Evolutionary conservation across 2,113 vertebrate genomes (phyloP), one percentile per base, ranked within the genome.

Genomic region (Sminthopsis crassicaudata): DNA sequence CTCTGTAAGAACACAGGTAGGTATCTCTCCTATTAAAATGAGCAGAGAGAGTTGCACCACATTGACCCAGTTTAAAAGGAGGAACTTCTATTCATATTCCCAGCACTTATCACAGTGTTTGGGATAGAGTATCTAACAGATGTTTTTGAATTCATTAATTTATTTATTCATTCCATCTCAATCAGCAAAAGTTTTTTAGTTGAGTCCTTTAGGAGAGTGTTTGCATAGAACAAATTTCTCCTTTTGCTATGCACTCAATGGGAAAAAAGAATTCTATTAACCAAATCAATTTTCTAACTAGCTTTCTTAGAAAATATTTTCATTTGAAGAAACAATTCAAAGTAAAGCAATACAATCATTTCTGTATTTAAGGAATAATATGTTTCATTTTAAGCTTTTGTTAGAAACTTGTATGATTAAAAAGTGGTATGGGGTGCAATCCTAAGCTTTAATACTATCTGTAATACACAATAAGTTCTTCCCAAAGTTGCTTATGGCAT

Each of bases 351-450:
- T 26, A n/a, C n/a, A 42, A n/a, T 57, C 24, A 67, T 2, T 54
- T 92, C 91, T 91, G 55, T 91, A 92, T 92, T 95, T 96, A 14
- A 23, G 89, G 50, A 92, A 90, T 22, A 22, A 27, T 55, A 92
- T 46, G 90, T 95, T 91, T 92, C 50, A 67, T 53, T 26, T 84
- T 91, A 91, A 91, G 46, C 51, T 76, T 36, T 90, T 84, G 92
- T 92, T 19, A 95, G 30, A 94, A 94, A 57, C 27, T 54, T 55
- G 0, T 46, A 25, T 53, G 84, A 36, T 93, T 90, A 92, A 92
- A 91, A 91, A 7, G 91, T 67, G 94, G 12, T 94, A 14, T 57
- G 10, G 2, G 46, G 26, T 89, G 11, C 0, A 57, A n/a, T 89
- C 93, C 92, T 92, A 12, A 46, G 46, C 11, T 54, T 90, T 57